Evolutionary conservation across 2,113 vertebrate species (phyloP), one percentile per base, ranked within the genome.

Genomic region (Cyanistes caeruleus): DNA sequence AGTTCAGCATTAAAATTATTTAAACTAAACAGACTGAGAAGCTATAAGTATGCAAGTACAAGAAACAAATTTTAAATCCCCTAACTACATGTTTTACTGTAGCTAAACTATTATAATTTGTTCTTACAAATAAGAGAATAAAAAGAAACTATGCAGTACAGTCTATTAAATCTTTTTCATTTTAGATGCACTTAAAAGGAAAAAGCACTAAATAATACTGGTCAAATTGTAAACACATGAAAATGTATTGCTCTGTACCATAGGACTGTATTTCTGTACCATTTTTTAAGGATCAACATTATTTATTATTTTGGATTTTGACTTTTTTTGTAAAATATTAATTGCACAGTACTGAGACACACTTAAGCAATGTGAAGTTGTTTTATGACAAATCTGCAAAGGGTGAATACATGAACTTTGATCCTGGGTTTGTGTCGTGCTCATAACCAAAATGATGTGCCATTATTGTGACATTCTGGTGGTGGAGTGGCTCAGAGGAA

Each of bases 1-100:
- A 90, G 17, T 62, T 92, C 85, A 96, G 83, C 87, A 78, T 75
- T 93, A 83, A 80, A 94, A 94, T 93, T 91, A 72, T 74, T 91
- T 78, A 92, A 95, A 80, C 65, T 89, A 89, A 96, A 89, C 30
- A 95, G 74, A 62, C 5, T 49, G 15, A 93, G 58, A 87, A 87
- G 13, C 30, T 89, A 0, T 85, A 95, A 93, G 43, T 77, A 76
- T 72, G 23, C 51, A 93, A 92, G 27, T 46, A 78, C 28, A 91
- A 84, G 16, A 87, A 93, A 77, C 39, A 89, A 88, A 89, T 95
- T 91, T 75, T 2, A 84, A 8, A 55, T 35, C 2, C 4, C 8
- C 33, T 49, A 86, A 33, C 35, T 85, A 43, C 51, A 51, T 58
- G 8, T 44, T 89, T 89, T 85, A 55, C 43, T 89, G 19, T 63